phyloP scores from a whole-genome alignment of 2,888 invertebrate species.

The Eilema caniola region DNA sequence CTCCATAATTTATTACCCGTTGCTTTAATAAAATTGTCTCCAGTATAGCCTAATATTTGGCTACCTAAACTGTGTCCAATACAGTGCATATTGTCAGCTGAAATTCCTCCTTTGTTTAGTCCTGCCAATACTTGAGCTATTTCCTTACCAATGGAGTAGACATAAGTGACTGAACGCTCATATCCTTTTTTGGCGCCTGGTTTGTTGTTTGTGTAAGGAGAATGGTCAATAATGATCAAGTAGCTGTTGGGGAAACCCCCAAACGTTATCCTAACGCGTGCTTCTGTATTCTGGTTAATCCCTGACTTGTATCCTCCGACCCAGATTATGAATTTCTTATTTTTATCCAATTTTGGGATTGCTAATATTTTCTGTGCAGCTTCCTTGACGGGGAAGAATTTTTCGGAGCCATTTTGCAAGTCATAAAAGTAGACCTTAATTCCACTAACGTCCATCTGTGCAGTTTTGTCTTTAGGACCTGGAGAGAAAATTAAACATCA shows the following conservation, averaged over 20 bases:
- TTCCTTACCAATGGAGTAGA: slow-evolving; percentile 76
- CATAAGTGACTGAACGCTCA: slow-evolving; percentile 75
- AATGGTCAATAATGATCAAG: slow-evolving; percentile 79
- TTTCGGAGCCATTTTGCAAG: slow-evolving; percentile 61
- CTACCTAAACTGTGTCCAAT: slow-evolving; percentile 80
- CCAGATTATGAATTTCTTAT: slow-evolving; percentile 71
- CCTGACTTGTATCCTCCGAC: slow-evolving; percentile 77
- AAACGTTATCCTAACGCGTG: slow-evolving; percentile 72
- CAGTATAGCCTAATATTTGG: slow-evolving; percentile 75
- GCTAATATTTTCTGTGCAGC: slow-evolving; percentile 70
- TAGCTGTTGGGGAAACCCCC: slow-evolving; percentile 72
- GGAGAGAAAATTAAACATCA: slow-evolving; percentile 26
- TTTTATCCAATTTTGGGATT: slow-evolving; percentile 63
- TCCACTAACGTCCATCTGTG: slow-evolving; percentile 71
- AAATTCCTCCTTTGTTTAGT: slow-evolving; percentile 65
- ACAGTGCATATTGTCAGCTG: slow-evolving; percentile 71
- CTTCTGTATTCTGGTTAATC: slow-evolving; percentile 73
- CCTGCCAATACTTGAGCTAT: slow-evolving; percentile 67
- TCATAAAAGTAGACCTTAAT: slow-evolving; percentile 75
- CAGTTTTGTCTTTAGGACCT: slow-evolving; percentile 69
- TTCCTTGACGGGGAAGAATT: slow-evolving; percentile 63
- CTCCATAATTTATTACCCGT: slow-evolving; percentile 69
- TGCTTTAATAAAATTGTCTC: slow-evolving; percentile 63
- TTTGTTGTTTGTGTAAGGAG: slow-evolving; percentile 73
- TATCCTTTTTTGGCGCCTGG: slow-evolving; percentile 73